phyloP scores from a whole-genome alignment of 2,113 vertebrate species.

The Lepus europaeus region DNA sequence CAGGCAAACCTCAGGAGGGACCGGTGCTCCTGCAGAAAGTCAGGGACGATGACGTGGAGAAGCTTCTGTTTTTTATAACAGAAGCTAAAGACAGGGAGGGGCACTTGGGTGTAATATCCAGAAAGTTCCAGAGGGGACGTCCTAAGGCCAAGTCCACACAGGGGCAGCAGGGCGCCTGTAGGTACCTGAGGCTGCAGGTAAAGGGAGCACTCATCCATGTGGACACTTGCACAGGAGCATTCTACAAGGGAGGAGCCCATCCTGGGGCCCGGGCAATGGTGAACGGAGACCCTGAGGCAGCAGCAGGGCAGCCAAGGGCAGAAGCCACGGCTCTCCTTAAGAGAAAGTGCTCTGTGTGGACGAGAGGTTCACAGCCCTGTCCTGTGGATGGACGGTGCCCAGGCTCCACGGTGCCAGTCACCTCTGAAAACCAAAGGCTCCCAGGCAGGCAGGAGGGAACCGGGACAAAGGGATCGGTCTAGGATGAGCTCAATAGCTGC shows the following conservation, averaged over 20 bases:
- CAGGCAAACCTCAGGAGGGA: too few species aligned
- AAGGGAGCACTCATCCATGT: background rate
- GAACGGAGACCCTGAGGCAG: background rate
- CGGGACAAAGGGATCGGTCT: background rate
- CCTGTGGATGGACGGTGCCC: fast-evolving
- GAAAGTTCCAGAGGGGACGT: background rate
- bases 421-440: background rate
- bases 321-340: fast-evolving
- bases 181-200: background rate
- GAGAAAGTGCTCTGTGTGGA: background rate
- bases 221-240: background rate
- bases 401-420: fast-evolving
- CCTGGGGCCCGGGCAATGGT: background rate
- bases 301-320: too few species aligned
- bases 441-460: too few species aligned
- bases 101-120: background rate
- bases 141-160: background rate
- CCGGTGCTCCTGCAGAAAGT: background rate
- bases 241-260: background rate
- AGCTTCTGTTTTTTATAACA: background rate
- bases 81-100: background rate
- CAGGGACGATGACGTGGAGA: background rate
- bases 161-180: fast-evolving
- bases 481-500: background rate
- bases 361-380: background rate